A percentile compares a stretch with the other conserved stretches of the same genome.
Evolutionary conservation across 2,797 vertebrate genomes (phyloP).

Genomic region (Phrynocephalus guinanensis): DNA sequence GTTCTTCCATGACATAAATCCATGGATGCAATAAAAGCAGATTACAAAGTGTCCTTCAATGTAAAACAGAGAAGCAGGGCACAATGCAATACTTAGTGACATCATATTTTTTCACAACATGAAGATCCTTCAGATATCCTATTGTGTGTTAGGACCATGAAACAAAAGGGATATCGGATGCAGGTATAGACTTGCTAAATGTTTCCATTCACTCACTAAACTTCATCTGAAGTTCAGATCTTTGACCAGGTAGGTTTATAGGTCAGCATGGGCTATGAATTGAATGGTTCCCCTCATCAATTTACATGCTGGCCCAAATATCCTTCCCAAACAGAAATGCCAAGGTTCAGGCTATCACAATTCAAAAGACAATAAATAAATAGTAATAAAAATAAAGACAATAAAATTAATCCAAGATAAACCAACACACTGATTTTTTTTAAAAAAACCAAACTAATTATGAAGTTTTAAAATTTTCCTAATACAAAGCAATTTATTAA

Average conservation of each 20-base stretch:
- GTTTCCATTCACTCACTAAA: not conserved
- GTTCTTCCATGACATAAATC: not conserved
- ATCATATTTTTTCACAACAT: not conserved
- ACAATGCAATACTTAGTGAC: not conserved
- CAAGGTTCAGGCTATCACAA: not conserved
- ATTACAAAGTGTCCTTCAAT: slow-evolving; percentile 22
- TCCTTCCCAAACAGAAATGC: not conserved
- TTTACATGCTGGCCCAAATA: not conserved
- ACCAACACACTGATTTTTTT: not conserved
- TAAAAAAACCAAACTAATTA: not conserved
- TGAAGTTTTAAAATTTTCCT: not conserved
- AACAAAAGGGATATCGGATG: not conserved
- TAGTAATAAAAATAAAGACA: no score
- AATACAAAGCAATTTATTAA: not conserved
- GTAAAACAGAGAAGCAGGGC: slow-evolving; percentile 6
- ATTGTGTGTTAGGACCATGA: not conserved
- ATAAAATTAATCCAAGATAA: not conserved
- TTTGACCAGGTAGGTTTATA: not conserved
- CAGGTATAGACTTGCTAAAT: not conserved
- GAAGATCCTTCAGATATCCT: slow-evolving; percentile 19
- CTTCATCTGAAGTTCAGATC: no score
- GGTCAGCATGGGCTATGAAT: not conserved
- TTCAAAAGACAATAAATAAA: not conserved
- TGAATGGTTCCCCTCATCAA: not conserved
- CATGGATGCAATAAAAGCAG: slow-evolving; percentile 12